Evolutionary conservation across 2,113 vertebrate genomes (phyloP), one percentile per base, ranked within the genome.

Genomic region (Alethe diademata): DNA sequence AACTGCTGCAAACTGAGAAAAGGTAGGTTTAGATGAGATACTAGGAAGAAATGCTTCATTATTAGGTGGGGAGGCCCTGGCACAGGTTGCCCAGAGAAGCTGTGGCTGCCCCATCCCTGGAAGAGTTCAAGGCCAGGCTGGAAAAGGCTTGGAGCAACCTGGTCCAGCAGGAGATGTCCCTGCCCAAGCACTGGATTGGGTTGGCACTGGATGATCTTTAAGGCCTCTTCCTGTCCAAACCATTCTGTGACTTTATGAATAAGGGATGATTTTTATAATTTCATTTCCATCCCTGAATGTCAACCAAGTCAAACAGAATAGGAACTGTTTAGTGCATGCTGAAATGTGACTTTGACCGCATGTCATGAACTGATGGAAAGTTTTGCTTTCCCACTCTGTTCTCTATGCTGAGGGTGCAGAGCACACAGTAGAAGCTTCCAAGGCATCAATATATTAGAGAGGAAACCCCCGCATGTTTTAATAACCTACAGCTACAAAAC

Each of bases 361-460:
- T 43, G 65, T 95, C 93, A 92, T 91, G 84, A 96, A 92, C 11
- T 18, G 72, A 88, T 80, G 93, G 85, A 95, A 97, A 94, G 64
- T 92, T 96, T 94, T 96, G 86, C 94, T 93, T 94, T 96, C 81
- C 73, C 82, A 38, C 90, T 94, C 84, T 92, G 47, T 73, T 90
- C 80, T 73, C 74, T 36, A 18, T 24, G 86, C 88, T 3, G 1
- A 93, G 94, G 79, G 73, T 48, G 42, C 60, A 95, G 45, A 93
- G 35, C 33, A 61, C 70, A 66, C 53, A 69, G 74, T 5, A 92
- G 73, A 25, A 45, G 50, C 56, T 97, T 96, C 97, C 96, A 97
- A 96, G 62, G 90, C 73, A 96, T 71, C 92, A 90, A 84, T 66
- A 75, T 58, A 72, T 69, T 42, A 91, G 29, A 89, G 54, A 92